These are phyloP conservation scores for Phalacrocorax carbo DNA, from an alignment of 2,113 vertebrate species.

Conservation along the genomic window DNA sequence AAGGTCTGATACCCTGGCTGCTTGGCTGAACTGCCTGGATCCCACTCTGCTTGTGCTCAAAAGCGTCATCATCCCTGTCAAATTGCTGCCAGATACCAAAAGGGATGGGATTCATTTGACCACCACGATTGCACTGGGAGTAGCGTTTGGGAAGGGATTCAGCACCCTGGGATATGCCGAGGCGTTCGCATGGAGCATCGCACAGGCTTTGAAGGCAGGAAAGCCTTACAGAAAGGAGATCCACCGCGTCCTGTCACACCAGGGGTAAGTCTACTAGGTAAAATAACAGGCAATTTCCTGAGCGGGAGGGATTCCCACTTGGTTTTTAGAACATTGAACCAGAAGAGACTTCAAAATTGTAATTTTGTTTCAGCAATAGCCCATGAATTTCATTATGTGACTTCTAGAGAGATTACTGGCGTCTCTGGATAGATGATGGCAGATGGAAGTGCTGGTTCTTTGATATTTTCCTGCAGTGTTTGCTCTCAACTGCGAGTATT, in stretches of 20 bases:
- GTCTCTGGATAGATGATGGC: background rate
- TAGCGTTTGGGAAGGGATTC: background rate
- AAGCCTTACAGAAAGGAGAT: background rate
- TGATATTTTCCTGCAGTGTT: background rate
- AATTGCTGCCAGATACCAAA: background rate
- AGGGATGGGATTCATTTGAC: background rate
- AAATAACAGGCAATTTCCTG: background rate
- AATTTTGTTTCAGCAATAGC: background rate
- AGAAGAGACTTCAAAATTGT: background rate
- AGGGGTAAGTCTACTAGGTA: background rate
- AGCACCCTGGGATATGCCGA: rapidly evolving
- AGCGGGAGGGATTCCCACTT: background rate
- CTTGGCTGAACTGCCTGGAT: background rate
- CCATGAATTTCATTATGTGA: background rate
- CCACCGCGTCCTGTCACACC: background rate
- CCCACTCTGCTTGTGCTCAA: background rate
- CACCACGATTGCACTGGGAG: background rate
- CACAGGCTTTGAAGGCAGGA: background rate
- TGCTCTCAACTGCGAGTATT: background rate
- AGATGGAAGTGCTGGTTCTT: background rate
- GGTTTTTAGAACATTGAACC: background rate
- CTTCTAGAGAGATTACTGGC: background rate
- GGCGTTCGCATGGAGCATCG: background rate
- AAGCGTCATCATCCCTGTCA: background rate
- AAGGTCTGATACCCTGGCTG: background rate